A percentile compares a stretch with the other conserved stretches of the same genome.
Conservation (phyloP, 2,797 vertebrate genomes). For the Hirundo rustica region DNA sequence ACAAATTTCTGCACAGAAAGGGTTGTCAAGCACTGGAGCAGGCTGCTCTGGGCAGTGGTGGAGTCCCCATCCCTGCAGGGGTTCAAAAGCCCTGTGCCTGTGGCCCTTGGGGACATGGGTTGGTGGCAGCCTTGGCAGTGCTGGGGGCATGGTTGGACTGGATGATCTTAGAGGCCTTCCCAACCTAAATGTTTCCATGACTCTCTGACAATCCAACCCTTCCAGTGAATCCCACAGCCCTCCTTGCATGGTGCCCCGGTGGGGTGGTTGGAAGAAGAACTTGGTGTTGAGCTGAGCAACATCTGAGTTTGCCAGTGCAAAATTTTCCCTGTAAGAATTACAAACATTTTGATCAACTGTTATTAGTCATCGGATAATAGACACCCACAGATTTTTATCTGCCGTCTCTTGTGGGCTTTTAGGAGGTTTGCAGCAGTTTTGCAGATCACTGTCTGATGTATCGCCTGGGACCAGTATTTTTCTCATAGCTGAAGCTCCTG, state of each 20-base stretch:
- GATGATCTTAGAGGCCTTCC: background rate
- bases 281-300: background rate
- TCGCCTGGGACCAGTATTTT: background rate
- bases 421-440: background rate
- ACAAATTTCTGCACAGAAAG: background rate
- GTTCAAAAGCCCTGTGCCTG: background rate
- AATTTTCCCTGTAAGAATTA: background rate
- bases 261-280: background rate
- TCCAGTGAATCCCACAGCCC: background rate
- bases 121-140: background rate
- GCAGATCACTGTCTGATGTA: background rate
- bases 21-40: background rate
- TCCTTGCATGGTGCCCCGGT: fast-evolving
- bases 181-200: background rate
- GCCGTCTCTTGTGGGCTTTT: background rate
- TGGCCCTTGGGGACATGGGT: background rate
- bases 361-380: background rate
- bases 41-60: background rate
- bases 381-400: background rate
- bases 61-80: background rate
- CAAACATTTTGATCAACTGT: background rate
- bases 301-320: fast-evolving
- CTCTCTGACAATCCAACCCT: background rate
- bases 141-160: background rate
- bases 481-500: background rate